Percentiles rank a stretch among this genome's conserved stretches.
phyloP scores from a whole-genome alignment of 2,797 vertebrate species.

The Sarcophilus harrisii region DNA sequence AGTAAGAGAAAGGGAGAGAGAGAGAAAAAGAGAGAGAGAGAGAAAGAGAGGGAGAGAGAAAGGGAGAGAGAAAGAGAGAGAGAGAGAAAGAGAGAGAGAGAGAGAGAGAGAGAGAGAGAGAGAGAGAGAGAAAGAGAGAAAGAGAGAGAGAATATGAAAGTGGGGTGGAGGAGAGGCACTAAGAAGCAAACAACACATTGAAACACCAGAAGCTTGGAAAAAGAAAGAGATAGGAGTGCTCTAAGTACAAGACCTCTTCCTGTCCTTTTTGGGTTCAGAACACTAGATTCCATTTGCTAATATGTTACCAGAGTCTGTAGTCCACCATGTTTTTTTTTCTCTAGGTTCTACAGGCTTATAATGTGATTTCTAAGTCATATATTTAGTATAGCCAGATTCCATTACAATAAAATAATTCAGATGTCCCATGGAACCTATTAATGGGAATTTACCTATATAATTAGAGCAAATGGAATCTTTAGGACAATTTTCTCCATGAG shows the following conservation, averaged over 20 bases:
- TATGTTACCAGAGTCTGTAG: neutral
- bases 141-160: too few relatives aligned
- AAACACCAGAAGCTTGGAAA: neutral
- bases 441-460: neutral
- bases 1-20: neutral
- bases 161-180: too few relatives aligned
- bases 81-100: neutral
- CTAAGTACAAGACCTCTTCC: neutral
- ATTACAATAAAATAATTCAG: neutral
- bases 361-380: neutral
- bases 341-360: neutral
- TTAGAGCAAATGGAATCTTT: neutral
- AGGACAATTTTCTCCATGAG: neutral
- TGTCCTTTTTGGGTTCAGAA: neutral
- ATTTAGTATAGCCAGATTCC: neutral
- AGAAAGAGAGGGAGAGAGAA: neutral
- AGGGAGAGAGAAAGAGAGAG: neutral
- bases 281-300: neutral
- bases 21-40: neutral
- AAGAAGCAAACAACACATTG: neutral
- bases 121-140: too few relatives aligned
- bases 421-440: neutral
- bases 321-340: neutral
- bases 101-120: too few relatives aligned
- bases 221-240: neutral